A percentile compares a stretch with the other conserved stretches of the same genome.
These are phyloP conservation scores for Zaprionus gabonicus DNA, from an alignment of 1,140 invertebrate genomes.

Conservation along the genomic window DNA sequence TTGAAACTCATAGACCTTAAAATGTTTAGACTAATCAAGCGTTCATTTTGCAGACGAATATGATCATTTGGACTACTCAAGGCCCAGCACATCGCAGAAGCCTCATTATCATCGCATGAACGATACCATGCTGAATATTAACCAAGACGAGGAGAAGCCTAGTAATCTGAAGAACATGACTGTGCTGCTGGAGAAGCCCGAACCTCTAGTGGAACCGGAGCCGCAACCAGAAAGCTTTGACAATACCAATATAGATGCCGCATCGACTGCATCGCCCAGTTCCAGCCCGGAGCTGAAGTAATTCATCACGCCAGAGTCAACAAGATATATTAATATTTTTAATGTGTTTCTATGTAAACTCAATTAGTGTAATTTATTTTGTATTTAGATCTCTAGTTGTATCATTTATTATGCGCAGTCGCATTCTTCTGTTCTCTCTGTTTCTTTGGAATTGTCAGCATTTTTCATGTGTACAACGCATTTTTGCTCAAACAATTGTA, in stretches of 20 bases:
- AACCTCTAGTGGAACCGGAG: slow-evolving; percentile 54
- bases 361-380: slow-evolving; percentile 30
- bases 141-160: slow-evolving; percentile 78
- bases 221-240: slow-evolving; percentile 76
- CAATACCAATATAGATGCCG: slow-evolving; percentile 71
- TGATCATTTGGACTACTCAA: slow-evolving; percentile 93
- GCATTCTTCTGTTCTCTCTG: background rate
- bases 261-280: slow-evolving; percentile 73
- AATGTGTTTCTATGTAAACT: slow-evolving; percentile 18
- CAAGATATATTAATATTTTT: slow-evolving; percentile 29
- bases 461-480: slow-evolving; percentile 37
- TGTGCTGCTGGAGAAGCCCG: slow-evolving; percentile 62
- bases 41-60: slow-evolving; percentile 87
- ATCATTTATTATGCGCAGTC: slow-evolving; percentile 19
- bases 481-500: slow-evolving; percentile 62
- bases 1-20: background rate
- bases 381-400: slow-evolving; percentile 24
- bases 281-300: slow-evolving; percentile 77
- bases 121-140: slow-evolving; percentile 77
- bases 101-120: slow-evolving; percentile 91
- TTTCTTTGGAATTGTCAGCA: slow-evolving; percentile 27
- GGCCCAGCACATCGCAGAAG: slow-evolving; percentile 91
- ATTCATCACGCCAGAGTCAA: slow-evolving; percentile 28
- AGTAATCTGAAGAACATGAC: slow-evolving; percentile 81
- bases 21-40: background rate